Percentiles rank a stretch among this genome's conserved stretches.
These are phyloP conservation scores for Acanthurus lineatus DNA, from an alignment of 2,797 vertebrate species.

Conservation along the genomic window DNA sequence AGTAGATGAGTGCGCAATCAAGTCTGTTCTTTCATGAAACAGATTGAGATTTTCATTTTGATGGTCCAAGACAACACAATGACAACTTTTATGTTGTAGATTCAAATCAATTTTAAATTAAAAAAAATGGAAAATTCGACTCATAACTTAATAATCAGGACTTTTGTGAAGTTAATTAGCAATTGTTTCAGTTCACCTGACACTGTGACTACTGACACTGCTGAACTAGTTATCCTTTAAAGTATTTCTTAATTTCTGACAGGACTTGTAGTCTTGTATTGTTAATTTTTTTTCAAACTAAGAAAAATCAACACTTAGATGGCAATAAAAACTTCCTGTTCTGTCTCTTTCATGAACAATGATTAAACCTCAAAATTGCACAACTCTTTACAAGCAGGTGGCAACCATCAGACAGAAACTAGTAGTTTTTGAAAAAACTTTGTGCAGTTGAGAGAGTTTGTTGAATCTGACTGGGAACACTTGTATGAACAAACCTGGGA, in stretches of 20 bases:
- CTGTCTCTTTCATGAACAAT: not conserved
- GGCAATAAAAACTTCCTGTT: too few species aligned
- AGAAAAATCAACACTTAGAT: too few species aligned
- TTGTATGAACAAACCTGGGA: not conserved
- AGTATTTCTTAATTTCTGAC: not conserved
- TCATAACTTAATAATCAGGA: not conserved
- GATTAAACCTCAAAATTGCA: not conserved
- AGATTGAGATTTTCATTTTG: constrained; percentile 3
- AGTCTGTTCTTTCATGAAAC: not conserved
- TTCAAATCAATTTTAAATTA: not conserved
- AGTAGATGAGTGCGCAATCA: constrained; percentile 7
- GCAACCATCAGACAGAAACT: not conserved
- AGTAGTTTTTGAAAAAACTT: not conserved
- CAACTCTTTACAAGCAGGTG: not conserved
- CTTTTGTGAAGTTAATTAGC: not conserved
- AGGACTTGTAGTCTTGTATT: not conserved
- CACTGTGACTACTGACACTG: not conserved
- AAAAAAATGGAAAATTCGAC: not conserved
- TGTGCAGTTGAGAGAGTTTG: not conserved
- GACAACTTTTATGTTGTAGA: not conserved
- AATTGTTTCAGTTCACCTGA: not conserved
- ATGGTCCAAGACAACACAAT: not conserved
- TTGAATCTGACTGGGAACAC: not conserved
- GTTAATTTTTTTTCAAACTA: too few species aligned
- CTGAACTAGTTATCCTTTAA: not conserved